A percentile compares a stretch with the other conserved stretches of the same genome.
Evolutionary conservation across 2,113 vertebrate genomes (phyloP).

Genomic region (Euleptes europaea): DNA sequence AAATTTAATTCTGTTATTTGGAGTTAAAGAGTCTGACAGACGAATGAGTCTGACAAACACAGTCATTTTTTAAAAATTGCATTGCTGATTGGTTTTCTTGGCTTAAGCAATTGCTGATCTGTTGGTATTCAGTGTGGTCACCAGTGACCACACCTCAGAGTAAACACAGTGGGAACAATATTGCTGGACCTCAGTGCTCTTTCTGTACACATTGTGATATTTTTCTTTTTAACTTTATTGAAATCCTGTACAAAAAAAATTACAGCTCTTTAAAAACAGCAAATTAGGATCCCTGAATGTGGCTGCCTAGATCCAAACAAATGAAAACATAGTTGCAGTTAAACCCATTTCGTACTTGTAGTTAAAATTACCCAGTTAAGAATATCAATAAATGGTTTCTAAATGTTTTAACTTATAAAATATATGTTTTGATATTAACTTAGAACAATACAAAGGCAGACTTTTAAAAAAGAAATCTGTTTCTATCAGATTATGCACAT

Average conservation of each 20-base stretch:
- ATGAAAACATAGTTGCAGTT: slow-evolving; percentile 56
- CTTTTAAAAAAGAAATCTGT: slow-evolving; percentile 73
- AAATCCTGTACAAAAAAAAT: slow-evolving; percentile 44
- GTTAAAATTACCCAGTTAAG: slow-evolving; percentile 66
- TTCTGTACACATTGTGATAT: background rate
- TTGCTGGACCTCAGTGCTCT: slow-evolving; percentile 7
- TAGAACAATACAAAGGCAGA: slow-evolving; percentile 77
- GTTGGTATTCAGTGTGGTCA: slow-evolving; percentile 15
- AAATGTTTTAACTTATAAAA: slow-evolving; percentile 80
- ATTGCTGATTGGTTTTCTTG: background rate
- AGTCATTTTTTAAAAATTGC: slow-evolving; percentile 9
- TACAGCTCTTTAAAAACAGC: slow-evolving; percentile 34
- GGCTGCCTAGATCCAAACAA: slow-evolving; percentile 47
- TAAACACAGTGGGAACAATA: slow-evolving; percentile 27
- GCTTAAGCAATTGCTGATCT: slow-evolving; percentile 15
- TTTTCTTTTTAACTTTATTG: slow-evolving; percentile 46
- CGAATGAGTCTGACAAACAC: slow-evolving; percentile 11
- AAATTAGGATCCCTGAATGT: slow-evolving; percentile 33
- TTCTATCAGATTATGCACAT: slow-evolving; percentile 84
- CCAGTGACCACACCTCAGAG: slow-evolving; percentile 26
- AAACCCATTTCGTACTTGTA: slow-evolving; percentile 65
- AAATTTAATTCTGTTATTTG: slow-evolving; percentile 39
- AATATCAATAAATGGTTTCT: slow-evolving; percentile 77
- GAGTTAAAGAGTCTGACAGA: background rate
- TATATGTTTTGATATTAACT: slow-evolving; percentile 85